Conservation (phyloP, 2,113 vertebrate species). For the Bubo blakistoni region DNA sequence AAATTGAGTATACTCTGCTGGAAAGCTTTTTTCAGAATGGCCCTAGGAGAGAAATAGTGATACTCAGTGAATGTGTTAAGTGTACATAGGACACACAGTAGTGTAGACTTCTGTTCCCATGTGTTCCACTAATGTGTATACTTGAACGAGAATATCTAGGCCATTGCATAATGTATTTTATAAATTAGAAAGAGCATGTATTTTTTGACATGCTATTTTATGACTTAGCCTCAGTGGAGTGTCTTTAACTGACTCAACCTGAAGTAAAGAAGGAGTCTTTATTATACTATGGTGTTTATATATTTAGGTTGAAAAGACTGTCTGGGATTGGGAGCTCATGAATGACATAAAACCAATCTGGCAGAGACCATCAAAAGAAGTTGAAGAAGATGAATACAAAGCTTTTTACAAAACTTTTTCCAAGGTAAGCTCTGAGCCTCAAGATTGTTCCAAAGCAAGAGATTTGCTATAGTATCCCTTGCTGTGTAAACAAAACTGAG, state of each 20-base stretch:
- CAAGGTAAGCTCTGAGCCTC: conserved; percentile 75
- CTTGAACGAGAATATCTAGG: not conserved
- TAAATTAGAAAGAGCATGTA: not conserved
- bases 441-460: not conserved
- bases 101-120: fast-evolving
- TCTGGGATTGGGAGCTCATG: conserved; percentile 99
- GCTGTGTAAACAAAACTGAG: not conserved
- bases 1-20: not conserved
- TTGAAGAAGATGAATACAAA: conserved; percentile 96
- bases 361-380: conserved; percentile 94
- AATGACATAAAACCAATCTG: conserved; percentile 99
- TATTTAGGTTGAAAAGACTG: conserved; percentile 93
- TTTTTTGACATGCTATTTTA: not conserved
- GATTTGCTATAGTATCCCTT: not conserved
- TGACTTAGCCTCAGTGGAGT: not conserved
- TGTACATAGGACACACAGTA: fast-evolving
- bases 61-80: not conserved
- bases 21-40: not conserved
- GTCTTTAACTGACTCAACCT: not conserved
- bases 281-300: not conserved
- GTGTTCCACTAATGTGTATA: fast-evolving
- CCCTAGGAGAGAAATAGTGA: not conserved
- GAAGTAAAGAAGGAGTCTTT: not conserved
- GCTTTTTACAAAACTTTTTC: conserved; percentile 99
- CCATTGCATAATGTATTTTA: not conserved